These are phyloP conservation scores for Patella vulgata DNA, from an alignment of 1,140 invertebrate genomes.

Conservation along the genomic window DNA sequence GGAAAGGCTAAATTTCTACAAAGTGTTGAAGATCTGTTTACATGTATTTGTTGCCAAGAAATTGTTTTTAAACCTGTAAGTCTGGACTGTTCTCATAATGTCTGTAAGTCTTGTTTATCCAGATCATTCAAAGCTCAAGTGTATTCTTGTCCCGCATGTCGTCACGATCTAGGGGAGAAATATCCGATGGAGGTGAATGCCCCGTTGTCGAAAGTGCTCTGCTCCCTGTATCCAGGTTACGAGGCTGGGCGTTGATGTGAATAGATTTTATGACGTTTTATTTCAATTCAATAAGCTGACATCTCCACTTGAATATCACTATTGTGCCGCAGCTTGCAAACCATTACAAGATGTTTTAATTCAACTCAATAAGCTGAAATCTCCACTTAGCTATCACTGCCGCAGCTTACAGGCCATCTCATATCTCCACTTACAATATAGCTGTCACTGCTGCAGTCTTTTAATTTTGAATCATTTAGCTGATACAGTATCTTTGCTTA, in stretches of 20 bases:
- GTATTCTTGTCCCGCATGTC: constrained; percentile 77
- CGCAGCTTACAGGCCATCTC: too few species aligned
- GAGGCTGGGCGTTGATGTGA: constrained; percentile 68
- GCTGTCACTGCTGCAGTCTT: too few species aligned
- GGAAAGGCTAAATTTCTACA: constrained; percentile 73
- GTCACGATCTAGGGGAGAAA: constrained; percentile 72
- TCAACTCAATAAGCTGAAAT: too few species aligned
- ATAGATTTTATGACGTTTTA: too few species aligned
- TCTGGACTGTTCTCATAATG: constrained; percentile 80
- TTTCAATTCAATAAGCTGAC: too few species aligned
- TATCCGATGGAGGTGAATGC: constrained; percentile 72
- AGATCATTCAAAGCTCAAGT: constrained; percentile 76
- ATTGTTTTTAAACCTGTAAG: constrained; percentile 79
- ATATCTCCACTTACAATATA: too few species aligned
- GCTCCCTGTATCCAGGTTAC: constrained; percentile 75
- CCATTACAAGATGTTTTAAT: too few species aligned
- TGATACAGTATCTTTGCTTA: too few species aligned
- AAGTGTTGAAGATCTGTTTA: constrained; percentile 76
- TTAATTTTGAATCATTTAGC: too few species aligned
- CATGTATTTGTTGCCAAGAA: constrained; percentile 85
- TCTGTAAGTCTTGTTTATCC: constrained; percentile 78
- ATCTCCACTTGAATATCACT: too few species aligned
- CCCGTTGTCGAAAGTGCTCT: constrained; percentile 69
- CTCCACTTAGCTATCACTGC: too few species aligned
- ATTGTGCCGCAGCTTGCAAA: too few species aligned